Evolutionary conservation across 64 coral and sea anemone species (phyloP), one percentile per base, ranked within the genome.

Genomic region (Anthopleura sola): DNA sequence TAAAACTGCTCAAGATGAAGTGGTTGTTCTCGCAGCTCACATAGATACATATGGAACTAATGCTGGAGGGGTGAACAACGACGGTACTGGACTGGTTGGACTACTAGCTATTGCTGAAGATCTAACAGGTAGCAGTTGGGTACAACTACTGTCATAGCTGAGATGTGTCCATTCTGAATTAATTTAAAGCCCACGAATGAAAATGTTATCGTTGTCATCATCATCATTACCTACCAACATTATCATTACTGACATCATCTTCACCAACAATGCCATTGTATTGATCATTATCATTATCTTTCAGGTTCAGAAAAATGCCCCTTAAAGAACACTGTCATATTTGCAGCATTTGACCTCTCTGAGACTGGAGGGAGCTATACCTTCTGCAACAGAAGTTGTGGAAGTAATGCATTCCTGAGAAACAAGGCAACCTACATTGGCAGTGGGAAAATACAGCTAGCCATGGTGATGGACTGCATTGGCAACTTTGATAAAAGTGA

Each of bases 381-480:
- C 8, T 49, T 55, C 19, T 88, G 86, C 47, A 88, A 88, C 55
- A 88, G 80, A 3, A 88, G 86, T 77, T 88, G 86, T 49, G 78
- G 86, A 60, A 88, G 86, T 23, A 40, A 5, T 13, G 86, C 44
- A 33, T 88, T 88, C 23, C 48, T 88, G 19, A 40, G 16, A 46
- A 57, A 64, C 69, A 81, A 75, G 3, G 24, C 49, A 3, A 31
- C 75, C 0, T 77, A 55, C 1, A 56, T 88, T 60, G 28, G 31
- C n/a, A 23, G 55, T 50, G 86, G 86, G 5, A 60, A 57, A 46
- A 71, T 88, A 49, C 62, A 88, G 76, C 53, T 81, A 34, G 86
- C 77, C 24, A 80, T 88, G 13, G 78, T 88, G 23, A 88, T 88
- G 86, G 86, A 88, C 36, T 88, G 86, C 26, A 88, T 88, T 40